A percentile compares a stretch with the other conserved stretches of the same genome.
Evolutionary conservation across 1,140 invertebrate genomes (phyloP).

Genomic region (Brachystomella parvula): DNA sequence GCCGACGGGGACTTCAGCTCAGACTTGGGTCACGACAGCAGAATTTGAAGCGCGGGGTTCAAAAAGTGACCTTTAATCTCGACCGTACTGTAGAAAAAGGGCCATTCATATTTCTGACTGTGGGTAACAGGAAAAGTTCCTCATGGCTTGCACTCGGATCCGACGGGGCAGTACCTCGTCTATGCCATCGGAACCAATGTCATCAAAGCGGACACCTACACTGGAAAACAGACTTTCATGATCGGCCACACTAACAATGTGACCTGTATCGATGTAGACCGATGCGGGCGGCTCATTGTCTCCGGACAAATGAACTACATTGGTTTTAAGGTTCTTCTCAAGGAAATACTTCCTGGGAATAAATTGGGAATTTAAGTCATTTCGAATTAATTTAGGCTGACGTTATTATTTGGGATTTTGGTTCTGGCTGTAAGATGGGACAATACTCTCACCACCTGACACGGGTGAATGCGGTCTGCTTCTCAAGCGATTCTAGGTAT

Average conservation of each 20-base stretch:
- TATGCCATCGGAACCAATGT: conserved; percentile 38
- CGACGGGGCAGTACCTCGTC: conserved; percentile 18
- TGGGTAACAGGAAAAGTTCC: conserved; percentile 25
- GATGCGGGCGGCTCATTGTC: conserved; percentile 67
- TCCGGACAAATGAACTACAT: conserved; percentile 83
- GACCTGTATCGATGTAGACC: conserved; percentile 68
- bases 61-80: too few relatives aligned
- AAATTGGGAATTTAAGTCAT: too few relatives aligned
- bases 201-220: conserved; percentile 51
- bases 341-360: too few relatives aligned
- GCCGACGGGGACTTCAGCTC: too few relatives aligned
- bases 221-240: conserved; percentile 65
- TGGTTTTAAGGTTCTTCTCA: conserved; percentile 65
- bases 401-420: conserved; percentile 80
- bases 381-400: conserved; percentile 55
- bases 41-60: too few relatives aligned
- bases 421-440: conserved; percentile 51
- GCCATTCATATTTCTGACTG: conserved; percentile 8
- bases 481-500: conserved; percentile 69
- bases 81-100: too few relatives aligned
- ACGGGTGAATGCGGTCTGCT: conserved; percentile 69
- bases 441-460: conserved; percentile 75
- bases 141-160: conserved; percentile 27
- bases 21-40: too few relatives aligned
- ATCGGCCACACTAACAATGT: conserved; percentile 76